phyloP scores from a whole-genome alignment of 2,888 invertebrate genomes.

The Temnothorax rugatulus region DNA sequence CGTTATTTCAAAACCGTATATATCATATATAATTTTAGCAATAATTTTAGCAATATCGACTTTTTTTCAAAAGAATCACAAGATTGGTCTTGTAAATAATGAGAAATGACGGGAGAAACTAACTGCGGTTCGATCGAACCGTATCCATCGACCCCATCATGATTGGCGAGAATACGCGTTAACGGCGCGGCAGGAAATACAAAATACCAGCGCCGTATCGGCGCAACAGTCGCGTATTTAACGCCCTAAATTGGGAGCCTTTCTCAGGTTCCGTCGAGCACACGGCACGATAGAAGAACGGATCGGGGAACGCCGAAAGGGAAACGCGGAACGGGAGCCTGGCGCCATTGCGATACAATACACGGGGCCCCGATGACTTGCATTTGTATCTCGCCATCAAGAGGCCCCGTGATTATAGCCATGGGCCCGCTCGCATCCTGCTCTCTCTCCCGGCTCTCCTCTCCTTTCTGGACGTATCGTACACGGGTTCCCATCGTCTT shows the following conservation, averaged over 20 bases:
- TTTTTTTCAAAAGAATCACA: not conserved
- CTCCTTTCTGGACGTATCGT: slow-evolving; percentile 56
- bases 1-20: no score
- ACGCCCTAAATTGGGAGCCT: slow-evolving; percentile 50
- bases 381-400: slow-evolving; percentile 80
- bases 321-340: slow-evolving; percentile 82
- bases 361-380: slow-evolving; percentile 83
- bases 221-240: slow-evolving; percentile 49
- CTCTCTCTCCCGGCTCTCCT: slow-evolving; percentile 61
- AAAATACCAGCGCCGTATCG: slow-evolving; percentile 43
- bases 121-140: slow-evolving; percentile 19
- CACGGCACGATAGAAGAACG: slow-evolving; percentile 48
- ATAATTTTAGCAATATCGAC: no score
- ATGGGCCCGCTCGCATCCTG: slow-evolving; percentile 68
- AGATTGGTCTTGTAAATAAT: slow-evolving; percentile 10
- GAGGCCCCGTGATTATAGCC: slow-evolving; percentile 80
- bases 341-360: slow-evolving; percentile 84
- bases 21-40: no score
- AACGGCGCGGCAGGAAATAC: slow-evolving; percentile 43
- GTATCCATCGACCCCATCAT: slow-evolving; percentile 33
- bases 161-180: slow-evolving; percentile 41
- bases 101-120: slow-evolving; percentile 25
- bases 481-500: slow-evolving; percentile 55
- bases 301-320: slow-evolving; percentile 64
- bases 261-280: slow-evolving; percentile 36